Percentiles rank a stretch among this genome's conserved stretches.
Conservation (phyloP, 2,797 vertebrate species). For the Gorsachius magnificus region DNA sequence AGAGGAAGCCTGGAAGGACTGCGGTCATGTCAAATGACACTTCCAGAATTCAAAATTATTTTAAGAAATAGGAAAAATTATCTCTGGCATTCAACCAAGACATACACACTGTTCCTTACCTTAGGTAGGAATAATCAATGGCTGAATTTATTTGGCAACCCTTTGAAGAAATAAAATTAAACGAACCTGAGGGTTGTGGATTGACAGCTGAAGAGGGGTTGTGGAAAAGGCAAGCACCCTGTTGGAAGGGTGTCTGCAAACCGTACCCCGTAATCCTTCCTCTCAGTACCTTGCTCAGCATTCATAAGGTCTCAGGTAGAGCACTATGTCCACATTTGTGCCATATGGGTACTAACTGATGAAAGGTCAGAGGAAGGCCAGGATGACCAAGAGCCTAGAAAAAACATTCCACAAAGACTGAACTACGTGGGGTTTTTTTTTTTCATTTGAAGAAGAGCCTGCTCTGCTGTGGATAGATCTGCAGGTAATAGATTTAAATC, state of each 20-base stretch:
- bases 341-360: not conserved
- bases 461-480: not conserved
- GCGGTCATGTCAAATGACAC: not conserved
- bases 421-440: fast-evolving
- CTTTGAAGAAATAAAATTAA: not conserved
- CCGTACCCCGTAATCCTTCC: fast-evolving
- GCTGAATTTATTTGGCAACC: not conserved
- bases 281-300: not conserved
- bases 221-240: not conserved
- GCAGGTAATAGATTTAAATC: not conserved
- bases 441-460: not conserved
- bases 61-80: not conserved
- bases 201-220: not conserved
- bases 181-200: not conserved
- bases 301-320: not conserved
- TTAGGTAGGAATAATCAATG: not conserved
- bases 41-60: not conserved
- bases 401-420: not conserved
- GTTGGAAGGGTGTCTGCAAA: not conserved
- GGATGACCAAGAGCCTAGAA: not conserved
- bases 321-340: not conserved
- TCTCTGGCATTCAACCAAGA: not conserved
- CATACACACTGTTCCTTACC: not conserved
- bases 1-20: not conserved
- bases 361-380: not conserved